Base-by-base conservation (phyloP, 2,113 vertebrate genomes). In the Neodontobutis hainanensis region DNA sequence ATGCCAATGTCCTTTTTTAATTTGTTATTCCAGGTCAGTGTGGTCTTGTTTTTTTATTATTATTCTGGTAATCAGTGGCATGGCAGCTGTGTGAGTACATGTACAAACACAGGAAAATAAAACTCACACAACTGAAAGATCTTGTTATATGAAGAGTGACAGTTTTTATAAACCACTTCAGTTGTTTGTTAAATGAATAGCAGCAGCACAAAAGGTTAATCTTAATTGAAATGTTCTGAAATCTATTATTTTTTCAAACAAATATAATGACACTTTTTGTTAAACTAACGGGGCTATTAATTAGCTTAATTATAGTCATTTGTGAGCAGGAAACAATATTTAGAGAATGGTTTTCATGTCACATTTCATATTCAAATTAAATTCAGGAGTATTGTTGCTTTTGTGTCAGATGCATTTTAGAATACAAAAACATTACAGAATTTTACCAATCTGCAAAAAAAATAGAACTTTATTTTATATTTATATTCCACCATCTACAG, bases 1-100 rank as follows among this genome's bases (percentile, higher is more conserved):
- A 57, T 70, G 81, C 69, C 77, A 80, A 68, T 90, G 89, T 87
- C 85, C 76, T 52, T 87, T 27, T 90, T 87, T 85, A 89, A 89
- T 89, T 75, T 85, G 82, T 77, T 49, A 82, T 83, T 85, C 85
- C 75, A 79, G 84, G 85, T 88, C 84, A 83, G 61, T 3, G 19
- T 45, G 61, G 80, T 81, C 65, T 62, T 65, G 75, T 19, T 50
- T 50, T 19, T 43, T 43, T 43, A 11, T 43, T 43, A 11, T 43
- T 43, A 70, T 85, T 77, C 58, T 70, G 81, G 59, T 48, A 53
- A 61, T 75, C 85, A 77, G 75, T 47, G 19, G 61, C 58, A 62
- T 58, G 74, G 64, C 75, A 88, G 71, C 86, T 80, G 76, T 86
- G 78, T 66, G 72, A 85, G 77, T 81, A 87, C 86, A 80, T 84